Percentiles rank a stretch among this genome's conserved stretches.
These are phyloP conservation scores for Allochrocebus solatus DNA, from an alignment of 2,797 vertebrate species.

Conservation along the genomic window DNA sequence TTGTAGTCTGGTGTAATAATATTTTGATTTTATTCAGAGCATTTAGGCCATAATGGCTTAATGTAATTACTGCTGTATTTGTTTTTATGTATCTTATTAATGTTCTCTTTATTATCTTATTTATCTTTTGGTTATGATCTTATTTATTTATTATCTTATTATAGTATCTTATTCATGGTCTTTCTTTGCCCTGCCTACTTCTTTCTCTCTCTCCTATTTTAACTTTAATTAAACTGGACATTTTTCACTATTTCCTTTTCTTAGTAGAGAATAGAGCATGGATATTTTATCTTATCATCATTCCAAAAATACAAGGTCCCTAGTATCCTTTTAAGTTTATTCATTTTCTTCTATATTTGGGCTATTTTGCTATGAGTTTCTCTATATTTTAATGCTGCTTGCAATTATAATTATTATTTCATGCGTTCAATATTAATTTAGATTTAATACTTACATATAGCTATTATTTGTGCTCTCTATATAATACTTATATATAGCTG, in stretches of 20 bases:
- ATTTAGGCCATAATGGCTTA: neutral
- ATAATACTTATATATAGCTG: neutral
- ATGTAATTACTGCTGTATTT: neutral
- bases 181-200: neutral
- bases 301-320: neutral
- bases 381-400: neutral
- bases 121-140: neutral
- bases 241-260: neutral
- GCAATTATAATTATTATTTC: neutral
- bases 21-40: neutral
- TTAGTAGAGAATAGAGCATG: neutral
- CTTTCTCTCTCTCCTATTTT: neutral
- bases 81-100: neutral
- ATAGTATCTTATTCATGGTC: neutral
- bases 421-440: neutral
- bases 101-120: neutral
- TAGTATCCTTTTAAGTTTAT: neutral
- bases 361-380: neutral
- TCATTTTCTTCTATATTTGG: neutral
- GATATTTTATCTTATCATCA: neutral
- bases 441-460: neutral
- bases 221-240: neutral
- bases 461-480: neutral
- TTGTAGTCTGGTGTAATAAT: neutral
- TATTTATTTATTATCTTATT: neutral